Conservation (phyloP, 2,888 invertebrate species). For the Calameuta idolon region DNA sequence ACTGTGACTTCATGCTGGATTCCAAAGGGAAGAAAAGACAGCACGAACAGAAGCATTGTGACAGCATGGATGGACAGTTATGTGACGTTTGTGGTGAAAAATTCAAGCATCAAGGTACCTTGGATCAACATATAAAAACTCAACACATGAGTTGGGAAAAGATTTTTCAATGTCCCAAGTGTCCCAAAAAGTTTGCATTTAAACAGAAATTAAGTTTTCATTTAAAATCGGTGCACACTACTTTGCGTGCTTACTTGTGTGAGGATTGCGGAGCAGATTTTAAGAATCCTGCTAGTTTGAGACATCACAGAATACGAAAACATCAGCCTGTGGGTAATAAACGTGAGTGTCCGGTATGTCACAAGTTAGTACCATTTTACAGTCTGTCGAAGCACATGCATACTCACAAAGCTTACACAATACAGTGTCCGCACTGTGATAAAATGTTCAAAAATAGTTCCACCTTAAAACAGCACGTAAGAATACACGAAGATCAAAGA, state of each 20-base stretch:
- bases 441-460: constrained; percentile 66
- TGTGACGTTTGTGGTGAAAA: constrained; percentile 64
- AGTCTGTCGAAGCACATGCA: constrained; percentile 66
- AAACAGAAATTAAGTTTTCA: constrained; percentile 64
- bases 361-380: constrained; percentile 62
- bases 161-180: constrained; percentile 61
- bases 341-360: constrained; percentile 60
- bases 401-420: constrained; percentile 63
- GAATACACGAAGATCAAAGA: constrained; percentile 64
- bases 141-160: constrained; percentile 64
- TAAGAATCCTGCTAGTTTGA: constrained; percentile 62
- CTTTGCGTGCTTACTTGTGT: constrained; percentile 58
- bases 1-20: constrained; percentile 55
- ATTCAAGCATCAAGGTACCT: constrained; percentile 62
- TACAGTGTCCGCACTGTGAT: constrained; percentile 63
- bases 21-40: constrained; percentile 63
- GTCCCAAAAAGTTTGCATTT: constrained; percentile 63
- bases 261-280: constrained; percentile 65
- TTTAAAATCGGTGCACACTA: constrained; percentile 62
- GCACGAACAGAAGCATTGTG: constrained; percentile 64
- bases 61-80: constrained; percentile 57
- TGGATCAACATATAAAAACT: constrained; percentile 63
- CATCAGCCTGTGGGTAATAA: constrained; percentile 61
- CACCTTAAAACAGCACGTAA: constrained; percentile 62
- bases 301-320: constrained; percentile 63